Base-by-base conservation (phyloP, 2,797 vertebrate genomes). In the Gorsachius magnificus region DNA sequence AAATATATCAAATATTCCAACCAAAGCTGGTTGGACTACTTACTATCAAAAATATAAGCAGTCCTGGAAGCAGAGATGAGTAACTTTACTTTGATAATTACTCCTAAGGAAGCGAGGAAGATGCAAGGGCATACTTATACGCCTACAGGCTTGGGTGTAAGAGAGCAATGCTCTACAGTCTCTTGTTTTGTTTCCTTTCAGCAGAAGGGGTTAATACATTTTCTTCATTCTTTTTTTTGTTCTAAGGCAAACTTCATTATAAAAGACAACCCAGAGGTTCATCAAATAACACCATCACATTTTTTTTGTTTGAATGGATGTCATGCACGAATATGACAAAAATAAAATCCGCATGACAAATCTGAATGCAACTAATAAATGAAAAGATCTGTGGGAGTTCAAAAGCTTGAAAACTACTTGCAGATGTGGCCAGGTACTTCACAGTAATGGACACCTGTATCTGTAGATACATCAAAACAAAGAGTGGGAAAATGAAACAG, bases 351-450 rank as follows among this genome's bases (percentile, higher is more conserved):
- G 20, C 25, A 43, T 18, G 15, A 36, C 33, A 80, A 83, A 87
- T 66, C 53, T 83, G 45, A 90, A 83, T 33, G 50, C 36, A 75
- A n/a, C 26, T 57, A 81, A 76, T 38, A 91, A 41, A 83, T 51
- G 1, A 51, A 77, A 85, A 93, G 14, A 61, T 51, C 36, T 63
- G 19, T 4, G 16, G 78, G 21, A 81, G 24, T 71, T 91, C 61
- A 83, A 90, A 91, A 83, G 53, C 80, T 81, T 77, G 45, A 75
- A 89, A 93, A 91, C 54, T 25, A 88, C n/a, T 78, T 78, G 36
- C 50, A 81, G 65, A 65, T 78, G 41, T 72, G 57, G 16, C 22
- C 41, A 88, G 57, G n/a, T 86, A 81, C 85, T 78, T 85, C 80
- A 91, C 31, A 29, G 57, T 69, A 90, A 94, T 69, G 57, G 60